Evolutionary conservation across 2,113 vertebrate species (phyloP).

Genomic region (Glaucomys volans): DNA sequence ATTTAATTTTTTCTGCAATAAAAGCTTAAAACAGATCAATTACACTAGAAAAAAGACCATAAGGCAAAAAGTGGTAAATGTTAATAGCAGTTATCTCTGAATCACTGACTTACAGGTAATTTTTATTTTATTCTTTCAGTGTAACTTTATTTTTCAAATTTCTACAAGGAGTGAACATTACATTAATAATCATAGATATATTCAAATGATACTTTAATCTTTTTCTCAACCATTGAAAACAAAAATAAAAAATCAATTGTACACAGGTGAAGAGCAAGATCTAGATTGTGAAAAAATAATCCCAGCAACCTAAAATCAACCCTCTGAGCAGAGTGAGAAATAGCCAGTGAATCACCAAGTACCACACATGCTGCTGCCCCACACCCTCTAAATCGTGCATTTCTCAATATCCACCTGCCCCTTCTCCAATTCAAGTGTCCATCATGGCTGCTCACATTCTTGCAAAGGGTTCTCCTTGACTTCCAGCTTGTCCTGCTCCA

Average conservation of each 20-base stretch:
- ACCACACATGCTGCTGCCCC: not conserved
- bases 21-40: not conserved
- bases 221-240: not conserved
- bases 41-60: not conserved
- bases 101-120: not conserved
- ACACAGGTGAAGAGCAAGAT: not conserved
- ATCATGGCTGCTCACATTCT: not conserved
- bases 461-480: not conserved
- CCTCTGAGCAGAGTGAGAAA: not conserved
- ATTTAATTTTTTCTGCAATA: not conserved
- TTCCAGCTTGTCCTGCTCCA: not conserved
- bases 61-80: not conserved
- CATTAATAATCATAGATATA: not conserved
- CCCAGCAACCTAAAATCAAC: not conserved
- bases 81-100: constrained; percentile 1
- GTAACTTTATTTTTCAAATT: not conserved
- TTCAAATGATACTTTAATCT: not conserved
- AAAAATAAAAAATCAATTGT: not conserved
- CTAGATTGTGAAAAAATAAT: not conserved
- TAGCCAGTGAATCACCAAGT: not conserved
- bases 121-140: constrained; percentile 4
- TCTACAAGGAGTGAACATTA: not conserved
- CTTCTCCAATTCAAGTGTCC: not conserved
- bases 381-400: not conserved
- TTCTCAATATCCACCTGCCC: not conserved